Evolutionary conservation across 2,797 vertebrate species (phyloP), one percentile per base, ranked within the genome.

Genomic region (Artibeus lituratus): DNA sequence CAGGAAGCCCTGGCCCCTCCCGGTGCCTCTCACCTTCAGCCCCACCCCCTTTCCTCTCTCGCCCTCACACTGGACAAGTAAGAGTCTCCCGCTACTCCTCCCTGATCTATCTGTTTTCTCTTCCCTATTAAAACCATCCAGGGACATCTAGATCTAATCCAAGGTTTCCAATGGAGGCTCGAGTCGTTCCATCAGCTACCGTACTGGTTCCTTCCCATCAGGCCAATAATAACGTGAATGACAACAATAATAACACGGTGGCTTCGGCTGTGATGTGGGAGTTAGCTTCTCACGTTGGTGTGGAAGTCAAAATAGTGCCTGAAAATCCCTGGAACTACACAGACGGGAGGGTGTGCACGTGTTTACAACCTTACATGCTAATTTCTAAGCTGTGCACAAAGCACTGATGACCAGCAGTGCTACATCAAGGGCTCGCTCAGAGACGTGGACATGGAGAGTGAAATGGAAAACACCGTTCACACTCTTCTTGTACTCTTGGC

Each of bases 281-380:
- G 42, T 65, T 21, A 76, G 10, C 53, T 42, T 73, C 74, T 70
- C 21, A 83, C 83, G 78, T 47, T 57, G 57, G 37, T 21, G 6
- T 29, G 32, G 8, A 91, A 91, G 19, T 82, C 85, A 93, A 94
- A 97, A 69, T n/a, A 93, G 76, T 80, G 32, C 70, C 84, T 67
- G 35, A 37, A 89, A 84, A 87, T 72, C 35, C 35, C 29, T 70
- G 76, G 57, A 77, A 44, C 51, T 44, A 51, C 39, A 70, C 44
- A 77, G 10, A 44, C 24, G 65, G 24, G 59, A 21, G 24, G 53
- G 62, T 49, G 47, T 53, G 8, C 12, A 2, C 32, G 29, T 9
- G 10, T 70, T 86, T 47, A 47, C 26, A 65, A 9, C 4, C 47
- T 72, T 76, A 26, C 15, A n/a, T 11, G 32, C 21, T 80, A 53